A percentile compares a stretch with the other conserved stretches of the same genome.
Evolutionary conservation across 2,797 vertebrate species (phyloP).

Genomic region (Cryptoprocta ferox): DNA sequence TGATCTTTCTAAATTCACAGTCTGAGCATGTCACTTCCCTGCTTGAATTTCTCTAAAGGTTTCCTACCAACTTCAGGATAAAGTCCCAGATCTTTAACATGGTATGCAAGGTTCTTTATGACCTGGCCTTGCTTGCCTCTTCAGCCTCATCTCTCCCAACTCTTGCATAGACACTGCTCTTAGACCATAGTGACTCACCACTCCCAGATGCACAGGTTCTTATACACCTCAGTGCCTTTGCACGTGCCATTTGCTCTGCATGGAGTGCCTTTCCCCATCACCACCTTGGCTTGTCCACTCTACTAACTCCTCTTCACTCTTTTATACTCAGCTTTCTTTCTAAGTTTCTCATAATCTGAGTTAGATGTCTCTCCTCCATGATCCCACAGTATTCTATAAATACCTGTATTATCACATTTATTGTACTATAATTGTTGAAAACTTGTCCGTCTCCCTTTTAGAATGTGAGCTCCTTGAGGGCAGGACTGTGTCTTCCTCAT

Average conservation of each 20-base stretch:
- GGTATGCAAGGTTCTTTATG: background rate
- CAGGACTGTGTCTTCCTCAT: conserved; percentile 41
- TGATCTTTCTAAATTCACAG: background rate
- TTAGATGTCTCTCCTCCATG: background rate
- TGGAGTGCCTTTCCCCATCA: background rate
- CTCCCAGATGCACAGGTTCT: background rate
- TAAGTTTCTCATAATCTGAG: conserved; percentile 26
- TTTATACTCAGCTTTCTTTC: conserved; percentile 34
- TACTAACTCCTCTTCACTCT: background rate
- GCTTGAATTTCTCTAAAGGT: background rate
- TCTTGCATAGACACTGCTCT: background rate
- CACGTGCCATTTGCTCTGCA: background rate
- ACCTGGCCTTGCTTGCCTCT: background rate
- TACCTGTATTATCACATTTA: background rate
- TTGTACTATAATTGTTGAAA: conserved; percentile 18
- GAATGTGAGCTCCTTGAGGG: conserved; percentile 58
- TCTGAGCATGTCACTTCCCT: background rate
- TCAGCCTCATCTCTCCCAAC: background rate
- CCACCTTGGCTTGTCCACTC: background rate
- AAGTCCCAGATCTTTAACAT: background rate
- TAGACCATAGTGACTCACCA: background rate
- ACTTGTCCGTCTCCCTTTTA: conserved; percentile 19
- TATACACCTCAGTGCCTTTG: background rate
- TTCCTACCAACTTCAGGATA: background rate
- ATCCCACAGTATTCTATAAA: background rate